These are phyloP conservation scores for Andrena minutula DNA, from an alignment of 2,888 invertebrate species.

Conservation along the genomic window DNA sequence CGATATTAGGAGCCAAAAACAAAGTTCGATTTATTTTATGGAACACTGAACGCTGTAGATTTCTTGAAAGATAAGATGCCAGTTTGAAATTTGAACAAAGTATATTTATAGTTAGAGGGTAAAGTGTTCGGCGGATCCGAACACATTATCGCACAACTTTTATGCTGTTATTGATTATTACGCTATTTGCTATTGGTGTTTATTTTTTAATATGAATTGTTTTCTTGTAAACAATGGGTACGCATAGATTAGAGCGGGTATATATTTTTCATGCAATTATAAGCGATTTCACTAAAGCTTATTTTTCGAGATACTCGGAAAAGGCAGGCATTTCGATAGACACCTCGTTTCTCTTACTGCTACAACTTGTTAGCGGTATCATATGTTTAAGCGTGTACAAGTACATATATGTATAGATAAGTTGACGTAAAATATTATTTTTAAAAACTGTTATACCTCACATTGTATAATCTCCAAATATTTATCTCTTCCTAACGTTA, in stretches of 20 bases:
- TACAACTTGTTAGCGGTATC: not conserved
- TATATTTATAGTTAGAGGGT: too few species aligned
- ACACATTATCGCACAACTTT: too few species aligned
- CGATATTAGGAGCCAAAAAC: not conserved
- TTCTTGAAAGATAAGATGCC: too few species aligned
- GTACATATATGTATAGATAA: not conserved
- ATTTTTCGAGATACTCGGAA: not conserved
- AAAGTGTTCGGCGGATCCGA: too few species aligned
- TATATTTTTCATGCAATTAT: not conserved
- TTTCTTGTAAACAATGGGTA: not conserved
- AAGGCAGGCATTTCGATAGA: not conserved
- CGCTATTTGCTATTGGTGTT: too few species aligned
- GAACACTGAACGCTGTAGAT: too few species aligned
- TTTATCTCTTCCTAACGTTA: not conserved
- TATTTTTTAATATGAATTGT: not conserved
- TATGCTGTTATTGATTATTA: too few species aligned
- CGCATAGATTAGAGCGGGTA: not conserved
- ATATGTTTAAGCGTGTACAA: not conserved
- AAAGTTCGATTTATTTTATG: not conserved
- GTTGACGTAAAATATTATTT: constrained; percentile 2
- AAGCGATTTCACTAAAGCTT: not conserved
- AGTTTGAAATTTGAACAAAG: too few species aligned
- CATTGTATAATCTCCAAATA: not conserved
- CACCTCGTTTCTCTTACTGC: not conserved
- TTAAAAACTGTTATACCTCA: constrained; percentile 1